Evolutionary conservation across 2,888 invertebrate species (phyloP), one percentile per base, ranked within the genome.

Genomic region (Diaprepes abbreviatus): DNA sequence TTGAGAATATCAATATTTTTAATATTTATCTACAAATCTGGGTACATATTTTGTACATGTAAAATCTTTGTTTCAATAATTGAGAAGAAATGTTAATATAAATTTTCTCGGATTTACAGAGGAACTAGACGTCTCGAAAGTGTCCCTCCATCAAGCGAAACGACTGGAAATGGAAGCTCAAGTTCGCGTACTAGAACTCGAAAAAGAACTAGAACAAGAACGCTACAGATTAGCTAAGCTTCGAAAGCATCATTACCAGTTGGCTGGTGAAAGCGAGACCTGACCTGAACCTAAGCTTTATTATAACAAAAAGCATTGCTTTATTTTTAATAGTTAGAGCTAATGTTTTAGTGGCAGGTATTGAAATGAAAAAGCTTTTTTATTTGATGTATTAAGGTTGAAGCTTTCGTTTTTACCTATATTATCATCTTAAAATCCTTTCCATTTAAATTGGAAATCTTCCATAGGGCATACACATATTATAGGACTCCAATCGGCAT

Each of bases 121-220:
- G 79, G 93, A 96, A 62, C 87, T 97, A 76, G 98, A 99, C 85
- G 92, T 98, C 78, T 91, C 93, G 1, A 91, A 94, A 75, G 84
- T 99, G 73, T 92, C 94, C 40, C 88, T 98, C 73, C 98, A 98
- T 82, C 96, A 97, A 83, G 95, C 97, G 1, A 97, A 99, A 81
- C 91, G 94, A 35, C 87, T 95, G 77, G 98, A 99, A 87, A 98
- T 99, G 95, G 98, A 99, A 85, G 92, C 96, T 74, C 97, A 97
- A 85, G 96, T 98, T 43, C 91, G 94, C 79, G 94, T 98, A 68
- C 86, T 99, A 74, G 96, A 98, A 85, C 86, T 98, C 75, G 98
- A 99, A 83, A 93, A 92, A 73, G 92, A 93, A 63, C 86, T 99
- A 73, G 94, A 95, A 81, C 92, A 92, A 74, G 97, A 98, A 86